Evolutionary conservation across 2,888 invertebrate genomes (phyloP), one percentile per base, ranked within the genome.

Genomic region (Taenaris catops): DNA sequence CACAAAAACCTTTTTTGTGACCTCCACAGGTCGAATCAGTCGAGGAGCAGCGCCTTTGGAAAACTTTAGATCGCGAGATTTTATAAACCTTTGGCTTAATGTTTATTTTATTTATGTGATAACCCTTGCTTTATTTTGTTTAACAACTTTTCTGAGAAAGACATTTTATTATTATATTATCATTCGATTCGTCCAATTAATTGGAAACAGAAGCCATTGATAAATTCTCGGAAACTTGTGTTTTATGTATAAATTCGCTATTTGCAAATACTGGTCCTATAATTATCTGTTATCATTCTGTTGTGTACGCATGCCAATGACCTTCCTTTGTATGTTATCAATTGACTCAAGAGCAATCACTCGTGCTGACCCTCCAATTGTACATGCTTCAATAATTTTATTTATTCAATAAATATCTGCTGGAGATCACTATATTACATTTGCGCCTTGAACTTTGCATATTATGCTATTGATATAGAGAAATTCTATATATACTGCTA

Each of bases 301-400:
- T 34, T 37, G 33, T 37, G 20, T 7, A 25, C 8, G 34, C 14
- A 21, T 50, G 47, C 44, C 47, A 52, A 41, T 50, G 46, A 46
- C 48, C 48, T 40, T 44, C 33, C 38, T 8, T 44, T 40, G 38
- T 12, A 20, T 23, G 39, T 34, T 33, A 34, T 31, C 20, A 23
- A 6, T 23, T 16, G 31, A 31, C 23, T 23, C 31, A 21, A n/a
- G 21, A 23, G 8, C 31, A 24, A 23, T 34, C 40, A 18, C 14
- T 35, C 34, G 8, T 8, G 25, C 34, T 9, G 34, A 25, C 26
- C 21, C 9, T 27, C 20, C 8, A 29, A 23, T 25, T 10, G 4
- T 25, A 21, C 17, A 10, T 11, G 9, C 37, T 25, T 25, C 19
- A 20, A 17, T 29, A 31, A 12, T 21, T 21, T 27, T 25, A 25